Percentiles rank a stretch among this genome's conserved stretches.
Evolutionary conservation across 2,888 invertebrate species (phyloP).

Genomic region (Trichogramma dendrolimi): DNA sequence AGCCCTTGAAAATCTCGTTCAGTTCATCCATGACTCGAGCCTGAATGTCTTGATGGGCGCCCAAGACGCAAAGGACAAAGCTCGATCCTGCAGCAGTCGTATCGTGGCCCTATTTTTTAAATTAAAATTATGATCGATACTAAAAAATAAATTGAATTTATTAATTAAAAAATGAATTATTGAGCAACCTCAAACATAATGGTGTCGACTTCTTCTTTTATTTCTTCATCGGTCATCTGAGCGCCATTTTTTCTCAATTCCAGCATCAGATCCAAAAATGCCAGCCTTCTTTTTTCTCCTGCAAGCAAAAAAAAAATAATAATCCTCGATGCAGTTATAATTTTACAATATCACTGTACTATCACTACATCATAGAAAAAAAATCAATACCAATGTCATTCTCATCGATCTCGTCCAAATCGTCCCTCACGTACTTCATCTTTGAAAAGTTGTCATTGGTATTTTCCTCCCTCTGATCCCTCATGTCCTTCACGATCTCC

Average conservation of each 20-base stretch:
- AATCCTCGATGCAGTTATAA: neutral
- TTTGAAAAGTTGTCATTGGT: slow-evolving; percentile 37
- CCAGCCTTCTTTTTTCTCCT: slow-evolving; percentile 75
- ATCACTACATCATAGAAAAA: neutral
- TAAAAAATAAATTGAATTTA: neutral
- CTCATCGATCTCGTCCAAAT: slow-evolving; percentile 55
- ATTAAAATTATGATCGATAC: slow-evolving; percentile 9
- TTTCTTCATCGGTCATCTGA: slow-evolving; percentile 70
- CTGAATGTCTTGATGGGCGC: slow-evolving; percentile 70
- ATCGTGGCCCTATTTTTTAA: slow-evolving; percentile 64
- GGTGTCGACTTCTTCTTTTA: slow-evolving; percentile 79
- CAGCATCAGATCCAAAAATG: slow-evolving; percentile 82
- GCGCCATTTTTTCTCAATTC: slow-evolving; percentile 72
- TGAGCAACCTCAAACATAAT: slow-evolving; percentile 76
- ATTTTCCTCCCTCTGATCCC: slow-evolving; percentile 31
- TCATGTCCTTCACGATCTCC: neutral
- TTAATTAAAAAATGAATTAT: neutral
- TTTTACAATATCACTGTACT: neutral
- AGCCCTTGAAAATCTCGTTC: slow-evolving; percentile 71
- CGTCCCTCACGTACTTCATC: slow-evolving; percentile 46
- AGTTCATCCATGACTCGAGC: slow-evolving; percentile 70
- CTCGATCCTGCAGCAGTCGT: slow-evolving; percentile 79
- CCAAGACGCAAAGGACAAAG: slow-evolving; percentile 75
- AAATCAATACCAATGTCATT: slow-evolving; percentile 49
- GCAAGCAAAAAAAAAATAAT: slow-evolving; percentile 20